Evolutionary conservation across 2,797 vertebrate species (phyloP).

Genomic region (Hemibagrus guttatus): DNA sequence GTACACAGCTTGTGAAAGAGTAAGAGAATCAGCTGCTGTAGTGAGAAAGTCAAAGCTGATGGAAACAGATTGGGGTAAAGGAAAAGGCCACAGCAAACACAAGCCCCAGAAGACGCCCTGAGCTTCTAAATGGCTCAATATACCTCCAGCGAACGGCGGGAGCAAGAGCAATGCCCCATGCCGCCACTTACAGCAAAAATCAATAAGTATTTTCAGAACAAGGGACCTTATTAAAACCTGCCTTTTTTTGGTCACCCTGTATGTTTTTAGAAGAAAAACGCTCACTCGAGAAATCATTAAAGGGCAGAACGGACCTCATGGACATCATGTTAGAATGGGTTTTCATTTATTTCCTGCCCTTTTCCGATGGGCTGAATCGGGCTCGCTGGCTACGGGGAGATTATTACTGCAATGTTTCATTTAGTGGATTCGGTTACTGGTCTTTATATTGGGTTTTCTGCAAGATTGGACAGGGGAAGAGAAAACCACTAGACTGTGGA

Average conservation of each 20-base stretch:
- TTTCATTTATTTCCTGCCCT: constrained; percentile 65
- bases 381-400: constrained; percentile 60
- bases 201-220: constrained; percentile 81
- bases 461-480: neutral
- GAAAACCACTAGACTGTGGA: neutral
- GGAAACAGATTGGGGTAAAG: constrained; percentile 69
- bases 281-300: constrained; percentile 69
- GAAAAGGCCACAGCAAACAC: constrained; percentile 60
- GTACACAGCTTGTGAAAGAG: neutral
- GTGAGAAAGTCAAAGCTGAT: constrained; percentile 68
- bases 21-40: constrained; percentile 60
- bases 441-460: constrained; percentile 21
- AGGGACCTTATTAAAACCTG: constrained; percentile 76
- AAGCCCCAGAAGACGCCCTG: constrained; percentile 67
- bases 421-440: constrained; percentile 43
- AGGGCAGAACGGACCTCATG: constrained; percentile 60
- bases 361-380: constrained; percentile 63
- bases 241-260: constrained; percentile 59
- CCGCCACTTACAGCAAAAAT: constrained; percentile 74
- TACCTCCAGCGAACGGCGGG: constrained; percentile 69
- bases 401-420: constrained; percentile 57
- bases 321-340: constrained; percentile 66
- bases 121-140: constrained; percentile 81
- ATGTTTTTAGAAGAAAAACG: constrained; percentile 67
- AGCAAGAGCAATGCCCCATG: constrained; percentile 68